Base-by-base conservation (phyloP, 2,113 vertebrate species). In the Coptodon rendalli region DNA sequence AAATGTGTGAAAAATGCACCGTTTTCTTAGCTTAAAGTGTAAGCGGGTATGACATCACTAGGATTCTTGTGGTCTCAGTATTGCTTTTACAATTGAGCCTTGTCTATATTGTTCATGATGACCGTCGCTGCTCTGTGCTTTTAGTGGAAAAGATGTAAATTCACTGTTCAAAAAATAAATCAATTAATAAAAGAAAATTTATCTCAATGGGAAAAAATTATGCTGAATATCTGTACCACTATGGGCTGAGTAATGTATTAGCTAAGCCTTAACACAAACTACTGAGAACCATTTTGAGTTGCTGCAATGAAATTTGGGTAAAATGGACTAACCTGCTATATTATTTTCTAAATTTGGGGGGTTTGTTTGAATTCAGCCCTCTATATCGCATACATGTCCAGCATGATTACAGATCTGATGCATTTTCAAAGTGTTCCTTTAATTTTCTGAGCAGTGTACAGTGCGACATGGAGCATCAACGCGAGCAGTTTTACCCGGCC, bases 121-220 rank as follows among this genome's bases (percentile, higher is more conserved):
- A 45, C 22, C 7, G 4, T 68, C 11, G 7, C 63, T 0, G 3
- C 36, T 40, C 3, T 13, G 63, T 40, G 63, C 36, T 68, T 68
- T 68, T 40, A 38, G 34, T 40, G 34, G 34, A 40, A 40, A 40
- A 68, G 0, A 22, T 68, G 63, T 8, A 68, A 40, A 68, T 38
- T 38, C 61, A 38, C 56, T 1, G 57, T 9, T 61, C 57, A 61
- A 61, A 61, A 34, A 34, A 19, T 3, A 0, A 7, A 66, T n/a
- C 0, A 12, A 63, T 36, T n/a, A 36, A 36, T 63, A 66, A 66
- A 2, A n/a, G 0, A 66, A 66, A 38, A 66, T 13, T 8, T 38
- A 2, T 66, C 31, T 36, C 59, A 63, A 63, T 63, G 59, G 31
- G 17, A 36, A 63, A 36, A 19, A 0, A 34, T 0, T 0, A 63